Evolutionary conservation across 1,140 invertebrate genomes (phyloP), one percentile per base, ranked within the genome.

Genomic region (Camponotus floridanus): DNA sequence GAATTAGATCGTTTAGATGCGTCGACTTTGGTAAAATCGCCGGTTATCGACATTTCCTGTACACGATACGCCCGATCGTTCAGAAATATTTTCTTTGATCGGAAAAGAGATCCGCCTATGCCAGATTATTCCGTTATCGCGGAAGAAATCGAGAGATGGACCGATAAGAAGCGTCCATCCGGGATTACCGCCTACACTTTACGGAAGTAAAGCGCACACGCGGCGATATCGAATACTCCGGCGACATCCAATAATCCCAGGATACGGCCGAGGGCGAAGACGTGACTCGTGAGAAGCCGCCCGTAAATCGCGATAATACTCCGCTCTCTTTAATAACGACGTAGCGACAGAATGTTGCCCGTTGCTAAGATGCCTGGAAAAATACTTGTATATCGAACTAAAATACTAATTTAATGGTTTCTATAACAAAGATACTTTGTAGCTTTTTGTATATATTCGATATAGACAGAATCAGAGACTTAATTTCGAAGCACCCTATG

Each of bases 91-190:
- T 59, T 81, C 59, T 73, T 51, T 15, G 26, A 26, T 7, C 67
- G 36, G 15, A 45, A 57, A 33, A 51, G 13, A 51, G 48, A 71
- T 70, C 67, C 36, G 57, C 42, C 26, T 76, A 7, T 59, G 42
- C 33, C 57, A 55, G 71, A 64, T 85, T 76, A 78, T 85, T 78
- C 81, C 59, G 61, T 78, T 84, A 78, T 85, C 81, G 73, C 5
- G 15, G 15, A 45, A 59, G 45, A 74, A 74, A 83, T 83, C 80
- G 68, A 11, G 9, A 39, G 36, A 74, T 64, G 42, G 57, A 51
- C 42, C 55, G 80, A 76, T 62, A 84, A 15, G 48, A 51, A 51
- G 13, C 21, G 70, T 76, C 26, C 36, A 51, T 18, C 7, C 36
- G 51, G 67, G 78, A 81, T 81, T 71, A 81, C 67, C 26, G 45